Conservation (phyloP, 2,797 vertebrate species). For the Acipenser ruthenus region DNA sequence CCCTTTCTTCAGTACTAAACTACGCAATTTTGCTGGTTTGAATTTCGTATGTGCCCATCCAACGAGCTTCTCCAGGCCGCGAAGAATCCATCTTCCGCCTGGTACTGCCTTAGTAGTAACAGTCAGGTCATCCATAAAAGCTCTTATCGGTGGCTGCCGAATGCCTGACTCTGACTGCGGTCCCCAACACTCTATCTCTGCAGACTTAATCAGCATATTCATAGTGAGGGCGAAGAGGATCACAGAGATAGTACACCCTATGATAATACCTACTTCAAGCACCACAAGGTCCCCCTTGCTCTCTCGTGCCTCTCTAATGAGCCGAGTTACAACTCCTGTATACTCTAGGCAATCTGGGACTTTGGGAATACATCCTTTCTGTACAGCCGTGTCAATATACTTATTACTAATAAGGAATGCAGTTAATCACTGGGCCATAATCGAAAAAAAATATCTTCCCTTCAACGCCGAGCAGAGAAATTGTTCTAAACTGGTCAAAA, state of each 20-base stretch:
- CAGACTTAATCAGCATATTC: constrained; percentile 16
- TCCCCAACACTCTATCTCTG: constrained; percentile 10
- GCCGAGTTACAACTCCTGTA: no score
- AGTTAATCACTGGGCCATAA: no score
- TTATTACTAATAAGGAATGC: no score
- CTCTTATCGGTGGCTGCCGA: constrained; percentile 14
- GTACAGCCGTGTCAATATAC: no score
- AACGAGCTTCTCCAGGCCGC: constrained; percentile 14
- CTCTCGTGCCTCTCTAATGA: no score
- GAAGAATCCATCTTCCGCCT: constrained; percentile 10
- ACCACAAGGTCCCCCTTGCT: no score
- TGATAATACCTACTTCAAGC: constrained; percentile 14
- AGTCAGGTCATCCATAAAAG: constrained; percentile 19
- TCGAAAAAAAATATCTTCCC: no score
- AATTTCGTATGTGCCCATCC: constrained; percentile 3
- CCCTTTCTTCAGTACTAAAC: no score
- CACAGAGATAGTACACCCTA: constrained; percentile 12
- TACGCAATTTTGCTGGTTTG: constrained; percentile 2
- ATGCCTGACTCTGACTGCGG: constrained; percentile 2
- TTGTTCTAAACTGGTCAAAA: no score
- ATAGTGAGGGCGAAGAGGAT: constrained; percentile 9
- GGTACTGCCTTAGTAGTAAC: constrained; percentile 18
- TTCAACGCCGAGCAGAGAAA: no score
- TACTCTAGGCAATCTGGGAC: no score
- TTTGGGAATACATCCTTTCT: no score